phyloP scores from a whole-genome alignment of 2,113 vertebrate species.

The Macrotus californicus region DNA sequence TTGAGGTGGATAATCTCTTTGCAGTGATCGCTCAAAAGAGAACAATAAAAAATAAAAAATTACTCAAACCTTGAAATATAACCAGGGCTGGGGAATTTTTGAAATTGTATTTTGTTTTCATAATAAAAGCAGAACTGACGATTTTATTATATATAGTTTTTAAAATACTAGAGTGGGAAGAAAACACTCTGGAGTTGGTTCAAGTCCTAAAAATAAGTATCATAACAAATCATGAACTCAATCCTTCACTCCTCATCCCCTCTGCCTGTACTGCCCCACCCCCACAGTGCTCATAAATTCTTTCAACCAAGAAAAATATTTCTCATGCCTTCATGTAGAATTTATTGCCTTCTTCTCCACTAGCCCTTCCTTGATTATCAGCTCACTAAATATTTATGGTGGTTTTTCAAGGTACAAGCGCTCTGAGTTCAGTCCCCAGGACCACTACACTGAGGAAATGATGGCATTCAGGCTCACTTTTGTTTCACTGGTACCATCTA shows the following conservation, averaged over 20 bases:
- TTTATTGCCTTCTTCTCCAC: constrained; percentile 60
- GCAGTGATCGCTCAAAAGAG: background rate
- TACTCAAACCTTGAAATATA: constrained; percentile 29
- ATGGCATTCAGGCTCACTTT: background rate
- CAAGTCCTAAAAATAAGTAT: constrained; percentile 42
- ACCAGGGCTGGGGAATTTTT: background rate
- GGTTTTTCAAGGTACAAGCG: constrained; percentile 46
- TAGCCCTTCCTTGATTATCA: constrained; percentile 58
- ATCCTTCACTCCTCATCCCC: constrained; percentile 29
- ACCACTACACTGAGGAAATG: background rate
- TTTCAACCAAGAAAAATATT: constrained; percentile 65
- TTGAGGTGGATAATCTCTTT: background rate
- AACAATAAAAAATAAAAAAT: constrained; percentile 6
- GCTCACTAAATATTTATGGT: constrained; percentile 71
- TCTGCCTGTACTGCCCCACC: background rate
- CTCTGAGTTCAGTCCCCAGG: constrained; percentile 45
- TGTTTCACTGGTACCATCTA: background rate
- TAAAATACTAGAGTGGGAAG: constrained; percentile 1
- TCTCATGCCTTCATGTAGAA: constrained; percentile 67
- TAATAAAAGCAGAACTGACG: background rate
- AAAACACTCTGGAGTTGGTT: constrained; percentile 38
- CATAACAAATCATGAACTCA: constrained; percentile 28
- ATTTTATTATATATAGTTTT: background rate
- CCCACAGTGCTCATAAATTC: constrained; percentile 52
- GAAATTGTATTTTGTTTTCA: constrained; percentile 12